A percentile compares a stretch with the other conserved stretches of the same genome.
Evolutionary conservation across 2,888 invertebrate species (phyloP).

Genomic region (Macaria liturata): DNA sequence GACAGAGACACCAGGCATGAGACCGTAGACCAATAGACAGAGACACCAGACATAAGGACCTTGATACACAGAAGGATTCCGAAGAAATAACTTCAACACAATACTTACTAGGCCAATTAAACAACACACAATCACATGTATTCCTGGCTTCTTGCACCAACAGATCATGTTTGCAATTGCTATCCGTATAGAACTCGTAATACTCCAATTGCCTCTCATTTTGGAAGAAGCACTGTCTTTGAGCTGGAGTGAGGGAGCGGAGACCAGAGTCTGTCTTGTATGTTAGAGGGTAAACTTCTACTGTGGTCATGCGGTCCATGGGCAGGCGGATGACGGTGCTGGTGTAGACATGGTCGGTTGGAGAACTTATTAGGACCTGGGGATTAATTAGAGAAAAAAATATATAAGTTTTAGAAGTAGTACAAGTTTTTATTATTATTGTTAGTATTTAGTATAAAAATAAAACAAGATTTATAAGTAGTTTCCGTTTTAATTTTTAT

Average conservation of each 20-base stretch:
- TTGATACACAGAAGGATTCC: too few relatives aligned
- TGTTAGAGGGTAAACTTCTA: conserved; percentile 70
- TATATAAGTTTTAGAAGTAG: too few relatives aligned
- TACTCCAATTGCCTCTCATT: conserved; percentile 64
- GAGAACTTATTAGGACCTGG: conserved; percentile 69
- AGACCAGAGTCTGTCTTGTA: conserved; percentile 68
- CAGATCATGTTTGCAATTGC: conserved; percentile 80
- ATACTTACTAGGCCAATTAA: conserved; percentile 72
- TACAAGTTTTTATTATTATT: too few relatives aligned
- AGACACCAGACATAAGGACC: too few relatives aligned
- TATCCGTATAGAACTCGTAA: conserved; percentile 77
- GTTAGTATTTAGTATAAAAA: too few relatives aligned
- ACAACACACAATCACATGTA: conserved; percentile 72
- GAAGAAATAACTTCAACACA: background rate
- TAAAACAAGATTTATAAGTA: too few relatives aligned
- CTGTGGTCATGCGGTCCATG: conserved; percentile 73
- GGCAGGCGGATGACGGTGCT: conserved; percentile 72
- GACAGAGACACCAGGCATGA: too few relatives aligned
- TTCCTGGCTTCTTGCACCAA: conserved; percentile 70
- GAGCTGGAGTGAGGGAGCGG: conserved; percentile 54
- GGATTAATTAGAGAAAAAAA: background rate
- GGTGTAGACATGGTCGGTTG: conserved; percentile 71
- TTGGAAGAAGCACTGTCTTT: conserved; percentile 74
- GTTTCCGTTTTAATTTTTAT: too few relatives aligned
- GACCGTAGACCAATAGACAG: too few relatives aligned